Conservation (phyloP, 2,888 invertebrate species). For the Cryptocheilus praepositus region DNA sequence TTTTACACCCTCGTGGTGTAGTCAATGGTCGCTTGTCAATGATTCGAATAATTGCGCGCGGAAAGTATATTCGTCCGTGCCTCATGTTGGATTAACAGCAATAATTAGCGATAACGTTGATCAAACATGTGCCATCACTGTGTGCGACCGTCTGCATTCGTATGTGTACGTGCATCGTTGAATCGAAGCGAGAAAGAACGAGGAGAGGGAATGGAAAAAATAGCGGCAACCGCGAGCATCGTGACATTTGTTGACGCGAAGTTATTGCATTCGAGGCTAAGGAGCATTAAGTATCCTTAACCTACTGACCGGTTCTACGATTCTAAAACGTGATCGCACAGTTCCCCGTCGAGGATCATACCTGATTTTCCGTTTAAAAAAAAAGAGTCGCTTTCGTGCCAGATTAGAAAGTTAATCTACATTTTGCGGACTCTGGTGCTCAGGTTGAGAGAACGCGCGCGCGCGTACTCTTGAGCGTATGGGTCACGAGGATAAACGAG, state of each 20-base stretch:
- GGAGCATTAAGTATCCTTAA: constrained; percentile 63
- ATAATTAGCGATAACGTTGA: constrained; percentile 22
- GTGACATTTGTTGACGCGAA: constrained; percentile 41
- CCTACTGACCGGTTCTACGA: constrained; percentile 70
- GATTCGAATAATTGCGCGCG: constrained; percentile 28
- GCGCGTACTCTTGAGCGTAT: not conserved
- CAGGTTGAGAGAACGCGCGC: constrained; percentile 22
- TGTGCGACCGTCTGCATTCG: not conserved
- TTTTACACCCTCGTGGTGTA: too few relatives aligned
- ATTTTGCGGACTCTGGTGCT: constrained; percentile 48
- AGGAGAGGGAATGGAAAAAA: constrained; percentile 7
- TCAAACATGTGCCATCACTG: not conserved
- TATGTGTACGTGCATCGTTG: not conserved
- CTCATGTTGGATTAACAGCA: constrained; percentile 17
- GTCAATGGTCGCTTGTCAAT: constrained; percentile 7
- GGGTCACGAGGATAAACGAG: too few relatives aligned
- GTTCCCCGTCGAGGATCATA: constrained; percentile 50
- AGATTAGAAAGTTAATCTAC: constrained; percentile 59
- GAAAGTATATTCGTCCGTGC: constrained; percentile 26
- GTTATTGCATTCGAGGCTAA: constrained; percentile 43
- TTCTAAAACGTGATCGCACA: constrained; percentile 55
- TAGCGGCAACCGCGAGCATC: constrained; percentile 5
- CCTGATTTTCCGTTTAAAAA: constrained; percentile 44
- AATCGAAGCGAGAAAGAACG: constrained; percentile 4
- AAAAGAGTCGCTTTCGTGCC: constrained; percentile 56